A percentile compares a stretch with the other conserved stretches of the same genome.
phyloP scores from a whole-genome alignment of 2,888 invertebrate genomes.

The Strigamia maritima region DNA sequence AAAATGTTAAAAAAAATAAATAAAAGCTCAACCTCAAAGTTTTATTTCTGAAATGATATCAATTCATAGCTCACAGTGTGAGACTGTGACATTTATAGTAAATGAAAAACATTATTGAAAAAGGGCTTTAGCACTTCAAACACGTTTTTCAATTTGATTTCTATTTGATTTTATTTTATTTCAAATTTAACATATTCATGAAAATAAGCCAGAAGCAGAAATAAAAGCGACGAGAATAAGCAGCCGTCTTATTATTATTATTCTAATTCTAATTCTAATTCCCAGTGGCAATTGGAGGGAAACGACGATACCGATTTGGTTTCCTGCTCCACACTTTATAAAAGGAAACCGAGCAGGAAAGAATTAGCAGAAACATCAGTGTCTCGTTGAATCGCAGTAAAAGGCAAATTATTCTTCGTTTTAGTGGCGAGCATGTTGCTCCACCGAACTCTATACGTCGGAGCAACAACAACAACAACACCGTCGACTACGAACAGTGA shows the following conservation, averaged over 20 bases:
- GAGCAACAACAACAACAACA: neutral
- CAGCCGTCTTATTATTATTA: neutral
- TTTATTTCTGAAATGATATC: neutral
- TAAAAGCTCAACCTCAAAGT: neutral
- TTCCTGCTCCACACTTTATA: slow-evolving; percentile 26
- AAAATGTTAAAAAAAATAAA: too few relatives aligned
- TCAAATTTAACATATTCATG: slow-evolving; percentile 13
- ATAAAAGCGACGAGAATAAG: neutral
- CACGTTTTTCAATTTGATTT: too few relatives aligned
- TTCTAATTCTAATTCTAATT: too few relatives aligned
- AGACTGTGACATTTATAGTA: neutral
- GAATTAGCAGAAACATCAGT: slow-evolving; percentile 32
- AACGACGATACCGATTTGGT: neutral
- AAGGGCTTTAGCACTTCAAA: neutral
- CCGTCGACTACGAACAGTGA: too few relatives aligned
- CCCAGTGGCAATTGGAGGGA: neutral
- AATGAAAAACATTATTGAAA: slow-evolving; percentile 15
- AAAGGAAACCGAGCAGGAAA: slow-evolving; percentile 31
- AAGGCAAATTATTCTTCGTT: slow-evolving; percentile 27
- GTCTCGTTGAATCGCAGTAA: slow-evolving; percentile 24
- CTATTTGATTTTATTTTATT: neutral
- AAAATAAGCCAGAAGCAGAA: neutral
- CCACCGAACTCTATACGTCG: neutral
- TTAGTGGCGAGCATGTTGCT: slow-evolving; percentile 32
- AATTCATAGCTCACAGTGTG: neutral